A percentile compares a stretch with the other conserved stretches of the same genome.
Conservation (phyloP, 1,140 invertebrate genomes). For the Diorhabda elongata region DNA sequence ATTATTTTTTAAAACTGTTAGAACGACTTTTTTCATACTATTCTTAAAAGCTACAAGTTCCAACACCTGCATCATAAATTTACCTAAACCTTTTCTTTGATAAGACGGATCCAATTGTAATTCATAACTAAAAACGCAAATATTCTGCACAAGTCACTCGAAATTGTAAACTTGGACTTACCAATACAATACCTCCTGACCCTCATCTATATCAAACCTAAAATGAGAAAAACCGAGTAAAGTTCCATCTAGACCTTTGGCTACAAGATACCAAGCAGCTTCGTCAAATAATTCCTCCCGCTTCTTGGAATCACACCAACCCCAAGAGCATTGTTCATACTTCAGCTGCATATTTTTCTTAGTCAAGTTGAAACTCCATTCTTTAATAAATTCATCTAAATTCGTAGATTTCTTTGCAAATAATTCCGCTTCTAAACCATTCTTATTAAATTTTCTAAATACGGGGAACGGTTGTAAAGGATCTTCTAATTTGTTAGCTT, state of each 20-base stretch:
- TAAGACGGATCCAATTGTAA: slow-evolving; percentile 67
- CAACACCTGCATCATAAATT: slow-evolving; percentile 73
- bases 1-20: slow-evolving; percentile 80
- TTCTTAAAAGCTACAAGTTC: slow-evolving; percentile 70
- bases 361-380: slow-evolving; percentile 56
- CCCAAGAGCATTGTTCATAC: slow-evolving; percentile 68
- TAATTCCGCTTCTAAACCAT: slow-evolving; percentile 44
- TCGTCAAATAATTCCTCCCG: slow-evolving; percentile 67
- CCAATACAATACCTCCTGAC: slow-evolving; percentile 76
- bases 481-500: slow-evolving; percentile 47
- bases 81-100: slow-evolving; percentile 70
- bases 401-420: slow-evolving; percentile 34
- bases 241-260: slow-evolving; percentile 50
- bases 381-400: slow-evolving; percentile 37
- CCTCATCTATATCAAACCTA: slow-evolving; percentile 77
- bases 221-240: slow-evolving; percentile 61
- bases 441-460: slow-evolving; percentile 46
- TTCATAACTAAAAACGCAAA: slow-evolving; percentile 65
- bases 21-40: slow-evolving; percentile 71
- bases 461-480: slow-evolving; percentile 47
- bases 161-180: slow-evolving; percentile 40
- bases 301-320: slow-evolving; percentile 69
- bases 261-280: slow-evolving; percentile 67
- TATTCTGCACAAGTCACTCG: background rate
- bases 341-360: slow-evolving; percentile 59